These are phyloP conservation scores for Pandemis heparana DNA, from an alignment of 2,888 invertebrate genomes.

Conservation along the genomic window DNA sequence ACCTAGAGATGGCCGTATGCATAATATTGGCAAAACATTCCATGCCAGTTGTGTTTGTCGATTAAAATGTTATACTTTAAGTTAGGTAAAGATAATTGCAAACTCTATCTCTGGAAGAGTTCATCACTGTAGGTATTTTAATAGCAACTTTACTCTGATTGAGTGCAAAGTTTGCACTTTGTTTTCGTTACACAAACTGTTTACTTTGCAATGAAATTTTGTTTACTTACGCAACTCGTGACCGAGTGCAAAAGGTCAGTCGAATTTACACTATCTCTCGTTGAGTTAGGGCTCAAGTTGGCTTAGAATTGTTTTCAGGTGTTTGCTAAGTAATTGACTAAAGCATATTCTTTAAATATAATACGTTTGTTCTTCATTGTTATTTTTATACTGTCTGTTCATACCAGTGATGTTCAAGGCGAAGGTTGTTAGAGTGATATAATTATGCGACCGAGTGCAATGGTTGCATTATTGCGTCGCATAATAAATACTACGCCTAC, in stretches of 20 bases:
- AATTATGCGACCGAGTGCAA: neutral
- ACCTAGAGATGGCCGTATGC: no score
- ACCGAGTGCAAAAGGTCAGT: neutral
- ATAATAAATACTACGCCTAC: slow-evolving; percentile 8
- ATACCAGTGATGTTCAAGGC: slow-evolving; percentile 6
- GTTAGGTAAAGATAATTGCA: neutral
- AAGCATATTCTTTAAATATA: neutral
- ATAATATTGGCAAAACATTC: neutral
- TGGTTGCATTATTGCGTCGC: neutral
- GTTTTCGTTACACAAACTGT: slow-evolving; percentile 14
- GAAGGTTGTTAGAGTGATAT: neutral
- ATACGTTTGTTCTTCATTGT: neutral
- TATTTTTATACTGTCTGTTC: neutral
- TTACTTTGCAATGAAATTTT: slow-evolving; percentile 21
- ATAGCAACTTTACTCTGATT: neutral
- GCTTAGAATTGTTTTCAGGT: neutral
- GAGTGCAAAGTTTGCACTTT: slow-evolving; percentile 18
- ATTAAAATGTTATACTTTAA: neutral
- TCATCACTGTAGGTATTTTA: neutral
- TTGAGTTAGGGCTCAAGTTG: neutral
- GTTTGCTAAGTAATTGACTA: neutral
- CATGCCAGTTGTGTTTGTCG: neutral
- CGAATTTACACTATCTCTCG: neutral
- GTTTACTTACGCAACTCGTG: slow-evolving; percentile 16
- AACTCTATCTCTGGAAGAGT: neutral